phyloP scores from a whole-genome alignment of 2,113 vertebrate genomes.

The Halichoerus grypus region DNA sequence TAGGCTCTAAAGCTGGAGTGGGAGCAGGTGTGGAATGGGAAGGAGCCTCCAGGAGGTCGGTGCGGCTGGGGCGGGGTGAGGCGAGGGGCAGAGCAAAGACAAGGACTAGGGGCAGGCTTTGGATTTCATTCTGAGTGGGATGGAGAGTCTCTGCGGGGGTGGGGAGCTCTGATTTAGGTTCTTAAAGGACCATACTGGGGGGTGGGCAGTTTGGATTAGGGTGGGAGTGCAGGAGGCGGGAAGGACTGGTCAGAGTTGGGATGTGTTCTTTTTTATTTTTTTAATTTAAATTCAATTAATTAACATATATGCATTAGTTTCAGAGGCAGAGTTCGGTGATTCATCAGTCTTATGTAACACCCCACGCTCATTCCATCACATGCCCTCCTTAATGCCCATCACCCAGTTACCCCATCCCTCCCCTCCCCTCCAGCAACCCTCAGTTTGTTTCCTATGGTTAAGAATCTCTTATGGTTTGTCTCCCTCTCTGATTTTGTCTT shows the following conservation, averaged over 20 bases:
- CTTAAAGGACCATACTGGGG: not conserved
- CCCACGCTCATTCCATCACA: not conserved
- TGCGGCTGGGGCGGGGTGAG: not conserved
- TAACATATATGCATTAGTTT: not conserved
- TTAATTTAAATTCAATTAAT: not conserved
- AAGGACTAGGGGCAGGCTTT: not conserved
- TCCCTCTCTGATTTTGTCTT: not conserved
- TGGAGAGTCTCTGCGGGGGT: not conserved
- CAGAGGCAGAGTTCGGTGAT: not conserved
- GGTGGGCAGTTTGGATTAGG: not conserved
- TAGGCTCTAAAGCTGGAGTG: not conserved
- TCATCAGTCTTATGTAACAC: not conserved
- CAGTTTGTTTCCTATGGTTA: not conserved
- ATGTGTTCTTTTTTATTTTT: not conserved
- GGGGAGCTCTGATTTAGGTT: not conserved
- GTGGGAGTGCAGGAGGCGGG: not conserved
- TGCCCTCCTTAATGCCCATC: not conserved
- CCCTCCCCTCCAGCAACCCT: not conserved
- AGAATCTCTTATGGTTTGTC: not conserved
- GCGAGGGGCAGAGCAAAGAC: not conserved
- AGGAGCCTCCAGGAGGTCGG: fast-evolving
- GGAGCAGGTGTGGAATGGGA: not conserved
- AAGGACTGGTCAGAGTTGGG: not conserved
- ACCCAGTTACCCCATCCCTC: not conserved
- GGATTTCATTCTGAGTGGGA: not conserved